Percentiles rank a stretch among this genome's conserved stretches.
These are phyloP conservation scores for Coremacera marginata DNA, from an alignment of 2,888 invertebrate species.

Conservation along the genomic window DNA sequence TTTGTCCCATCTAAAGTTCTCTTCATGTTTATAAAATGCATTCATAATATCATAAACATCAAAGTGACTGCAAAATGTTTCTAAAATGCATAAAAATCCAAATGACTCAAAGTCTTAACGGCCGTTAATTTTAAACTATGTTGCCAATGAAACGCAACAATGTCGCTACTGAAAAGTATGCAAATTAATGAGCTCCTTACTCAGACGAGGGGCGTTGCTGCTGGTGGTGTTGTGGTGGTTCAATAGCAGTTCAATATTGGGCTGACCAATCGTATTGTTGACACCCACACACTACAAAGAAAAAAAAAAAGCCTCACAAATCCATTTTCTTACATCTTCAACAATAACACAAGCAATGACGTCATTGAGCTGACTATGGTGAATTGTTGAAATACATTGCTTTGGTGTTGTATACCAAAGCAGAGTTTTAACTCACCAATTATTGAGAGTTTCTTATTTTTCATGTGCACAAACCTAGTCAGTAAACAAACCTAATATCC, in stretches of 20 bases:
- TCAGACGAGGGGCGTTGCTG: not conserved
- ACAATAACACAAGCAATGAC: not conserved
- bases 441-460: not conserved
- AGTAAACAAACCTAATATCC: not conserved
- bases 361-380: not conserved
- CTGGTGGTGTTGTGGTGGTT: not conserved
- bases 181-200: not conserved
- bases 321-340: not conserved
- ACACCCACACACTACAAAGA: not conserved
- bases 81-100: not conserved
- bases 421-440: not conserved
- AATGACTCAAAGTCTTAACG: not conserved
- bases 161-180: not conserved
- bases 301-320: not conserved
- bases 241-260: not conserved
- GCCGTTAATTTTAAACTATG: not conserved
- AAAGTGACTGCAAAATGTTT: not conserved
- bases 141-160: not conserved
- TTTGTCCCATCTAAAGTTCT: not conserved
- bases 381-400: not conserved
- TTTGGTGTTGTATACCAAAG: not conserved
- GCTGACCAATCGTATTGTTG: constrained; percentile 9
- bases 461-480: too few relatives aligned
- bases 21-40: not conserved
- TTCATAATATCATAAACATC: not conserved